These are phyloP conservation scores for Araneus ventricosus DNA, from an alignment of 1,140 invertebrate genomes.

Conservation along the genomic window DNA sequence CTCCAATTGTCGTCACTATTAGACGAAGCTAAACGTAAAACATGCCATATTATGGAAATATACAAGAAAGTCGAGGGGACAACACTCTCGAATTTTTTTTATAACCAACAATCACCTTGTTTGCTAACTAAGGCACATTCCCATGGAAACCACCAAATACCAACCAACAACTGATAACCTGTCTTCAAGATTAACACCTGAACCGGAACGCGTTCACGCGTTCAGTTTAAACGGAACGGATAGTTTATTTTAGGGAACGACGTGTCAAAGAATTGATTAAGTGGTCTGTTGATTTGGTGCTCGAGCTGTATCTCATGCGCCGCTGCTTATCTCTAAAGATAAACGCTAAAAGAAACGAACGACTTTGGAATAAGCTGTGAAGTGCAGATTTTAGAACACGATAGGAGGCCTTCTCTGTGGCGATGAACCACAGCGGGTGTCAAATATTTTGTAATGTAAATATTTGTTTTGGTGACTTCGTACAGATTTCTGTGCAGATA, in stretches of 20 bases:
- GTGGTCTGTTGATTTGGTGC: neutral
- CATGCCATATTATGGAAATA: too few relatives aligned
- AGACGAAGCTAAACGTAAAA: too few relatives aligned
- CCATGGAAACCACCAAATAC: neutral
- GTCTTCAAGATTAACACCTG: neutral
- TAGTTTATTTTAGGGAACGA: neutral
- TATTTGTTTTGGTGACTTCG: neutral
- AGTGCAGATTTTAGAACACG: neutral
- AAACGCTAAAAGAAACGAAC: neutral
- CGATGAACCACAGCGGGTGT: neutral
- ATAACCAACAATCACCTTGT: too few relatives aligned
- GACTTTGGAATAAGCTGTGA: neutral
- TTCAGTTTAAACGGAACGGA: neutral
- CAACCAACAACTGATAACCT: neutral
- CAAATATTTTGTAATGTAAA: neutral
- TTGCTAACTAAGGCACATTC: neutral
- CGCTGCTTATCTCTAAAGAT: neutral
- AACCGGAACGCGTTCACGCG: neutral
- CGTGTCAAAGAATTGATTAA: conserved; percentile 13
- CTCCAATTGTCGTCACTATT: too few relatives aligned
- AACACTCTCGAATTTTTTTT: too few relatives aligned
- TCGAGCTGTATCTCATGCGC: neutral
- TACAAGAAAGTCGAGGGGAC: too few relatives aligned
- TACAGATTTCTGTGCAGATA: too few relatives aligned
- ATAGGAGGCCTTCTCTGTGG: neutral